Evolutionary conservation across 1,140 invertebrate genomes (phyloP).

Genomic region (Ditylenchus dipsaci): DNA sequence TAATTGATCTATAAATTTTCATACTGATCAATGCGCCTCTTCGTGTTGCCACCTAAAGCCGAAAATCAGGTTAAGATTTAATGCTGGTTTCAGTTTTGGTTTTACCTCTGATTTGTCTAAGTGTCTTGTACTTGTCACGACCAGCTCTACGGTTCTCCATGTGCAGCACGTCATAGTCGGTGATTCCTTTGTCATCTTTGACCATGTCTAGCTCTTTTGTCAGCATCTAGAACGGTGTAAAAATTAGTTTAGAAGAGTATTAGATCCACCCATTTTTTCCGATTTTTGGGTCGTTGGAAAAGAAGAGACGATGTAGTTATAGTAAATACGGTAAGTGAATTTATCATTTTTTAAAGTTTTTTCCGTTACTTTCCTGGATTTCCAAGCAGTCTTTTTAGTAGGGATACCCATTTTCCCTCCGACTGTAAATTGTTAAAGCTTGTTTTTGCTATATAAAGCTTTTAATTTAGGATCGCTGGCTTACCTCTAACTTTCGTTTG

Average conservation of each 20-base stretch:
- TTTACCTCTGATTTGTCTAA: constrained; percentile 91
- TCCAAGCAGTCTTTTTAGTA: too few relatives aligned
- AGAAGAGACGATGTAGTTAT: too few relatives aligned
- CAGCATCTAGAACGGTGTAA: constrained; percentile 47
- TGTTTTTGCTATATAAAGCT: too few relatives aligned
- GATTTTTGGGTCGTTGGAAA: not conserved
- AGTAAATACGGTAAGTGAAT: too few relatives aligned
- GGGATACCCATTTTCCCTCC: too few relatives aligned
- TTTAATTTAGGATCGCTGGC: too few relatives aligned
- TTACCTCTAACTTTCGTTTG: constrained; percentile 57
- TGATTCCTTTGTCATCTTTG: constrained; percentile 76
- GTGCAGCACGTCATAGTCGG: constrained; percentile 64
- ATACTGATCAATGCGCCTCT: constrained; percentile 97
- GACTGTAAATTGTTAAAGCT: too few relatives aligned
- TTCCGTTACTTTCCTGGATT: too few relatives aligned
- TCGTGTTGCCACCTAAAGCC: constrained; percentile 99
- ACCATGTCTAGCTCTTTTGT: constrained; percentile 77
- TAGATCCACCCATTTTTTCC: not conserved
- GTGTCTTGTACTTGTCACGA: constrained; percentile 97
- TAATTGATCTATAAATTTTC: constrained; percentile 92
- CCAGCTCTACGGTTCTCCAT: constrained; percentile 93
- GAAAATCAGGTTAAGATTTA: too few relatives aligned
- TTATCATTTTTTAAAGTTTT: too few relatives aligned
- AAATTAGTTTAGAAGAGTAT: not conserved
- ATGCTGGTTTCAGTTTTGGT: too few relatives aligned